Percentiles rank a stretch among this genome's conserved stretches.
Evolutionary conservation across 2,113 vertebrate genomes (phyloP).

Genomic region (Coptodon rendalli): DNA sequence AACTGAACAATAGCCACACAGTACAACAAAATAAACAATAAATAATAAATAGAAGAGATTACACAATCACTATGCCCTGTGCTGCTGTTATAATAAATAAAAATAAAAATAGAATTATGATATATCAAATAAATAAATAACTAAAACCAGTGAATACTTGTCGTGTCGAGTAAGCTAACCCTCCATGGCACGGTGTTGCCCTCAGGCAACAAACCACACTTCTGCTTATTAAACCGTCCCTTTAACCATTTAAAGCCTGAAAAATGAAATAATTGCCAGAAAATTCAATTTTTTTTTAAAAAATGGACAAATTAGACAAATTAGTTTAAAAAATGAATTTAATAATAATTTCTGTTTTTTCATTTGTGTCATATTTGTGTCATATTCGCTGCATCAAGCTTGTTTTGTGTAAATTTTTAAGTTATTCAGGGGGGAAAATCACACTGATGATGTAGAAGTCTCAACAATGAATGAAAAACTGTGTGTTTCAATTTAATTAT

Average conservation of each 20-base stretch:
- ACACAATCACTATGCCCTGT: not conserved
- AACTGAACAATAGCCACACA: not conserved
- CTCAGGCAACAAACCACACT: not conserved
- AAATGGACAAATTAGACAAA: not conserved
- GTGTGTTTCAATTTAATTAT: not conserved
- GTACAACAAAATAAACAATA: not conserved
- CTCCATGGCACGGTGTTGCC: not conserved
- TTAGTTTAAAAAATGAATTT: not conserved
- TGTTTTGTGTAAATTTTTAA: not conserved
- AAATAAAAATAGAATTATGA: not conserved
- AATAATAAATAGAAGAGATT: not conserved
- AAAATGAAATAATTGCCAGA: not conserved
- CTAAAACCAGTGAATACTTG: not conserved
- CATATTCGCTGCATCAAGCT: not conserved
- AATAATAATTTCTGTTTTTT: not conserved
- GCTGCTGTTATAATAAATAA: not conserved
- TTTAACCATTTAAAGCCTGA: not conserved
- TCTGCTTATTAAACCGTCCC: not conserved
- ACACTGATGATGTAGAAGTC: not conserved
- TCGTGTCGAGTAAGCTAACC: not conserved
- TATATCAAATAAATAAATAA: not conserved
- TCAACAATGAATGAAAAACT: not conserved
- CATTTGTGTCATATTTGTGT: not conserved
- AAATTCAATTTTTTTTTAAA: accelerated
- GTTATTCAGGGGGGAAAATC: not conserved